Evolutionary conservation across 2,113 vertebrate genomes (phyloP), one percentile per base, ranked within the genome.

Genomic region (Pachyramphus minor): DNA sequence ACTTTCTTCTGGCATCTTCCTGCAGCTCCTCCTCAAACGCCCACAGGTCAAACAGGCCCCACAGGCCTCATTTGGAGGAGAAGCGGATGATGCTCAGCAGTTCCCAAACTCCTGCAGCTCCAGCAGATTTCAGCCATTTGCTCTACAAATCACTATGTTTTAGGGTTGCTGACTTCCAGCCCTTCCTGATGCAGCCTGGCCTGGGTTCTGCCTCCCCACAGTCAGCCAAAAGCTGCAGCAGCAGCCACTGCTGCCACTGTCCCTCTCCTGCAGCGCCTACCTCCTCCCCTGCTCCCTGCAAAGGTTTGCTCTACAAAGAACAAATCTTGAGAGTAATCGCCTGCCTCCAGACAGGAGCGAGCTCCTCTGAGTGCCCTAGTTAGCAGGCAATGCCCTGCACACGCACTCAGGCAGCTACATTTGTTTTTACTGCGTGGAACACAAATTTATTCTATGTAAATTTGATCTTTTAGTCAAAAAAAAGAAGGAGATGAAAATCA

Each of bases 391-490:
- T 60, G 86, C 88, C 62, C 89, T 81, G 69, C 12, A 8, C 86
- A 89, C 0, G 1, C 62, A 30, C 74, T 80, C 55, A 9, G 59
- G 56, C 88, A 73, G 60, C 45, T 95, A 60, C 87, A 63, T 60
- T 96, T 75, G 78, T 67, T 96, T 93, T 56, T 79, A 63, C 52
- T 6, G 2, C 1, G 44, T 11, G 23, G 49, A 91, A 90, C 75
- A 56, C 49, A 76, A 41, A 93, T 96, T 76, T 84, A 76, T 86
- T 91, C 44, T 24, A 95, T 96, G 84, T 69, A 97, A 92, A 96
- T 87, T 71, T 60, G 55, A 93, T 93, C 80, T 96, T 90, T 87
- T 21, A 90, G 80, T 55, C 37, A 74, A 93, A 88, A 87, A 87
- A 75, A 84, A 49, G 15, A 50, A 56, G 8, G 35, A 53, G 42